Evolutionary conservation across 2,113 vertebrate species (phyloP).

Genomic region (Pseudopodoces humilis): DNA sequence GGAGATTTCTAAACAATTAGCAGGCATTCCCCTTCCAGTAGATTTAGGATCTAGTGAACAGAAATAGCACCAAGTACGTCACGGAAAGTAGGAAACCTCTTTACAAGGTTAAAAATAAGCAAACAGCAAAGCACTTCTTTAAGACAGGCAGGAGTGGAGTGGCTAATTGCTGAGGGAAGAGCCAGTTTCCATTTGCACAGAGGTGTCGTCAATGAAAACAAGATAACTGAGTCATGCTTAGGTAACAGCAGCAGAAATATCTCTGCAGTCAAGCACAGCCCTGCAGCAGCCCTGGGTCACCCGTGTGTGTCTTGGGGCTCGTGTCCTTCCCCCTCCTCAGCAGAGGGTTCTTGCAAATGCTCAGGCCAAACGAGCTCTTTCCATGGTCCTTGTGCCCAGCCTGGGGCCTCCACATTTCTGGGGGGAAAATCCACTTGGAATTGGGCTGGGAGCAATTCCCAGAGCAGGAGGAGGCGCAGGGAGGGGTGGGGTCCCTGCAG

Average conservation of each 20-base stretch:
- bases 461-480: background rate
- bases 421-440: fast-evolving
- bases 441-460: background rate
- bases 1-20: background rate
- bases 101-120: constrained; percentile 51
- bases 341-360: background rate
- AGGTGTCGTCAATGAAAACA: constrained; percentile 6
- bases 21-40: background rate
- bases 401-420: fast-evolving
- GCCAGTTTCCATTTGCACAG: background rate
- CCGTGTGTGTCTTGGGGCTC: background rate
- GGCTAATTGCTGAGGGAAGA: constrained; percentile 37
- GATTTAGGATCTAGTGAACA: background rate
- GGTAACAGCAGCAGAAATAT: background rate
- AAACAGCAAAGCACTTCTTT: background rate
- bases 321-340: background rate
- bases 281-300: background rate
- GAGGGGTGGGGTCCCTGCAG: background rate
- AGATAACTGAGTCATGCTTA: constrained; percentile 42
- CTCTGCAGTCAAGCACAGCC: background rate
- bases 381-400: background rate
- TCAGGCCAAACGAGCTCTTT: fast-evolving
- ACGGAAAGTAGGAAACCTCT: constrained; percentile 52
- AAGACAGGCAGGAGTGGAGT: background rate
- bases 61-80: constrained; percentile 23